Evolutionary conservation across 2,888 invertebrate genomes (phyloP), one percentile per base, ranked within the genome.

Genomic region (Perizoma affinitatum): DNA sequence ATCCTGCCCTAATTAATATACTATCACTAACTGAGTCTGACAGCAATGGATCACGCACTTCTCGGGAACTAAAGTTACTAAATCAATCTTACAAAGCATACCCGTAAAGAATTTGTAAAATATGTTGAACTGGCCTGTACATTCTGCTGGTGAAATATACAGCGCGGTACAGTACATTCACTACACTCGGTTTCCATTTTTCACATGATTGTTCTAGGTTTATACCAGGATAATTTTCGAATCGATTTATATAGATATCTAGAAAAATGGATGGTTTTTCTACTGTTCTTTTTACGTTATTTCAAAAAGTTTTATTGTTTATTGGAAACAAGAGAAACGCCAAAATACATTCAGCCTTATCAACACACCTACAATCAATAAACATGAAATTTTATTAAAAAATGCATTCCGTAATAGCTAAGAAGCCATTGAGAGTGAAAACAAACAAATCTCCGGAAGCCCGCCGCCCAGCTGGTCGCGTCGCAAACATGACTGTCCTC

Each of bases 1-100:
- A 68, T 74, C 75, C 69, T 63, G 68, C 78, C 73, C 71, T 76
- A 69, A 78, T 77, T 76, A 78, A 74, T 76, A 78, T 75, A 74
- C 73, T 69, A 72, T 75, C 66, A 63, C 58, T 55, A 55, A 58
- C 62, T 55, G 66, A 70, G 65, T 59, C 70, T 66, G 68, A 46
- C 49, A 50, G 45, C 38, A 22, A 11, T 40, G 49, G 36, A 41
- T 35, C 10, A 22, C 10, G 46, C 46, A 41, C 10, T 22, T 33
- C 40, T 10, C 34, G 42, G 8, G 22, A 49, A 49, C 45, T 49
- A 47, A 40, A 61, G 44, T 57, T 56, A 56, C 52, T 56, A 43
- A 40, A 50, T 57, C 61, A 50, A 50, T 52, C 36, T 22, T 35
- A 10, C 34, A 35, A 45, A 41, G 50, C 42, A 10, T 11, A 35